Evolutionary conservation across 2,888 invertebrate species (phyloP).

Genomic region (Catocala nupta): DNA sequence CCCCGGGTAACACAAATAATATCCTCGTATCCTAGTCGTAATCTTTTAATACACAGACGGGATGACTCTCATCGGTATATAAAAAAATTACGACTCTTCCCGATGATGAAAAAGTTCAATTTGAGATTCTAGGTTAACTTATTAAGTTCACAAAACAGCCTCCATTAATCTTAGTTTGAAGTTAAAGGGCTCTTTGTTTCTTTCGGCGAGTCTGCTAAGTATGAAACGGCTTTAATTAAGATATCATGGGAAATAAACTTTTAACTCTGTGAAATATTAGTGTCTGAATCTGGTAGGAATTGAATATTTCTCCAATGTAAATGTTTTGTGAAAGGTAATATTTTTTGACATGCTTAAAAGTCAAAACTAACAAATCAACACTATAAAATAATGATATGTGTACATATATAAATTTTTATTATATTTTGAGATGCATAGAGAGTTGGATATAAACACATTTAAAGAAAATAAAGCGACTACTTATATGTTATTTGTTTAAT

Average conservation of each 20-base stretch:
- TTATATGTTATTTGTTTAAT: conserved; percentile 50
- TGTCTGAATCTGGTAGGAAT: conserved; percentile 25
- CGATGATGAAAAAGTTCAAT: conserved; percentile 41
- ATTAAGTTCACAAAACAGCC: conserved; percentile 75
- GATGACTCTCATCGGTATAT: conserved; percentile 3
- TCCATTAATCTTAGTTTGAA: conserved; percentile 82
- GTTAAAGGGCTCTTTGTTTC: conserved; percentile 72
- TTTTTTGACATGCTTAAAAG: too few species aligned
- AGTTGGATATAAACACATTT: too few species aligned
- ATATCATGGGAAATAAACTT: conserved; percentile 82
- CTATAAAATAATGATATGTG: too few species aligned
- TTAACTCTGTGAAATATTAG: conserved; percentile 73
- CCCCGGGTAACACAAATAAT: too few species aligned
- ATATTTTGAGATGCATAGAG: too few species aligned
- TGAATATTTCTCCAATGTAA: too few species aligned
- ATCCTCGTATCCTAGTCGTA: too few species aligned
- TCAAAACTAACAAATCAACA: too few species aligned
- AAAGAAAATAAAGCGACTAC: conserved; percentile 22
- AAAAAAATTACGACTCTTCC: conserved; percentile 28
- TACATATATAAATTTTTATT: too few species aligned
- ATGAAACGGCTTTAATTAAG: conserved; percentile 79
- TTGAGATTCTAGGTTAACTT: conserved; percentile 61
- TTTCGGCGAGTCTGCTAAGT: conserved; percentile 67
- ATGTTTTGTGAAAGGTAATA: too few species aligned
- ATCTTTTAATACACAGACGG: too few species aligned